phyloP scores from a whole-genome alignment of 2,888 invertebrate genomes.

The Aspidiotus destructor region DNA sequence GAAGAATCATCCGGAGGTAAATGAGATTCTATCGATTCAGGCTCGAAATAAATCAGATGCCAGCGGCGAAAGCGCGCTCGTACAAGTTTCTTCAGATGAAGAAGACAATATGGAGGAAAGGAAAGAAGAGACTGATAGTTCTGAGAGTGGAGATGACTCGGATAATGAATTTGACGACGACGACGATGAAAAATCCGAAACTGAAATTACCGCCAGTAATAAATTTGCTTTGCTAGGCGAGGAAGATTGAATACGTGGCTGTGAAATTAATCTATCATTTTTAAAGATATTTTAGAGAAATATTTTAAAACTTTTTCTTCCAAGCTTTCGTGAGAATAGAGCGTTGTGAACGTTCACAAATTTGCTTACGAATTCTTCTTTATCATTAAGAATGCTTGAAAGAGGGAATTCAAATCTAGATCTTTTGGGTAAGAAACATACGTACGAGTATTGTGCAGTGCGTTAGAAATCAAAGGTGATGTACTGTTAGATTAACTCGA shows the following conservation, averaged over 20 bases:
- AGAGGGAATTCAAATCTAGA: too few relatives aligned
- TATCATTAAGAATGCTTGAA: too few relatives aligned
- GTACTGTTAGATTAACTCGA: too few relatives aligned
- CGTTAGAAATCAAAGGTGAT: too few relatives aligned
- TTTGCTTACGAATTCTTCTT: too few relatives aligned
- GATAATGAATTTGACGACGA: conserved; percentile 18
- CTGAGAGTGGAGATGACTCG: conserved; percentile 10
- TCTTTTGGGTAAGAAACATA: too few relatives aligned
- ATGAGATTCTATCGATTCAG: conserved; percentile 58
- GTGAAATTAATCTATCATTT: not conserved
- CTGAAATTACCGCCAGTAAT: conserved; percentile 7
- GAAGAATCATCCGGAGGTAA: conserved; percentile 52
- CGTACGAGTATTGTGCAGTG: too few relatives aligned
- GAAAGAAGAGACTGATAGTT: conserved; percentile 6
- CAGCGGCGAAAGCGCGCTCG: not conserved
- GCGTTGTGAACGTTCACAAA: too few relatives aligned
- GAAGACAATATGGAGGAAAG: not conserved
- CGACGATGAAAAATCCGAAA: conserved; percentile 1
- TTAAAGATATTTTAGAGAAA: too few relatives aligned
- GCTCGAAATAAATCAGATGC: conserved; percentile 44
- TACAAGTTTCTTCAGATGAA: conserved; percentile 2
- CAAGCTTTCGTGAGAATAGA: too few relatives aligned
- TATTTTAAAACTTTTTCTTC: too few relatives aligned
- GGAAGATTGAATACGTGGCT: conserved; percentile 4
- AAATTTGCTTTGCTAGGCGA: conserved; percentile 23